phyloP scores from a whole-genome alignment of 2,888 invertebrate species.

The Trachelus iudaicus region DNA sequence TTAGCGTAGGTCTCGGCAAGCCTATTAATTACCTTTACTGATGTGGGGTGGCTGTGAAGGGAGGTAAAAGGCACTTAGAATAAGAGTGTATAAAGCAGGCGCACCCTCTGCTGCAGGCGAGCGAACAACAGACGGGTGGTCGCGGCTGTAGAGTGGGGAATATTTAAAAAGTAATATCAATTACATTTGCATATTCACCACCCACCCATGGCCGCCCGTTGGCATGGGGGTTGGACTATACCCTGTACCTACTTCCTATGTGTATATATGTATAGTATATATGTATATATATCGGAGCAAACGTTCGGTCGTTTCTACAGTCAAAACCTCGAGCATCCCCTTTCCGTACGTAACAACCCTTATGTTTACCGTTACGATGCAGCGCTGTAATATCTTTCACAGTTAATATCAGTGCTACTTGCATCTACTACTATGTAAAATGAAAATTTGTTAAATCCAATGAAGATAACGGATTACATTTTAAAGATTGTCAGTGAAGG shows the following conservation, averaged over 20 bases:
- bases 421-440: background rate
- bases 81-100: slow-evolving; percentile 58
- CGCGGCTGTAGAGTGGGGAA: slow-evolving; percentile 55
- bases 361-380: background rate
- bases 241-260: background rate
- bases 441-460: background rate
- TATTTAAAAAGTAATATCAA: slow-evolving; percentile 66
- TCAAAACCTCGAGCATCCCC: background rate
- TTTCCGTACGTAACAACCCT: background rate
- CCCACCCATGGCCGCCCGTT: slow-evolving; percentile 36
- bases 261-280: background rate
- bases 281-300: background rate
- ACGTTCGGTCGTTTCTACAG: background rate
- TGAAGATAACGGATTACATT: background rate
- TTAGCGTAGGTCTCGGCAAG: slow-evolving; percentile 45
- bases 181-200: slow-evolving; percentile 64
- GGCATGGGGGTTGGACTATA: slow-evolving; percentile 5
- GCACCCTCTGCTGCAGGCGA: slow-evolving; percentile 48
- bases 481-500: background rate
- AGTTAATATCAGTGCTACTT: background rate
- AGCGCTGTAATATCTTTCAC: background rate
- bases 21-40: slow-evolving; percentile 62
- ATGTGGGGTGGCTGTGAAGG: slow-evolving; percentile 27
- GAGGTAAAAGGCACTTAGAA: slow-evolving; percentile 60
- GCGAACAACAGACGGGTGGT: slow-evolving; percentile 57